Evolutionary conservation across 1,140 invertebrate species (phyloP).

Genomic region (Bemisia tabaci): DNA sequence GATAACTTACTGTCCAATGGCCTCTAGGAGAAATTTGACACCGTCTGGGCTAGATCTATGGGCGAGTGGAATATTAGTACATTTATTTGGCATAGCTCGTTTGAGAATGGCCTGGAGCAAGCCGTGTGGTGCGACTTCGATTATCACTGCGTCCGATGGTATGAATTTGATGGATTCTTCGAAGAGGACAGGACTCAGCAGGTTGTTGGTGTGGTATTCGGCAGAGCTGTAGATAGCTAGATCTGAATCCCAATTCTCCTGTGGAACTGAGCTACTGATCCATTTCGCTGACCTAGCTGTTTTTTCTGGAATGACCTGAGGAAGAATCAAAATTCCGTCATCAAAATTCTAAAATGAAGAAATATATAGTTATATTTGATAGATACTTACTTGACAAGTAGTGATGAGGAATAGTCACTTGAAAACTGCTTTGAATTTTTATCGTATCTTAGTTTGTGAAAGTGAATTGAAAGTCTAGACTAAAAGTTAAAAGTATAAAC

Average conservation of each 20-base stretch:
- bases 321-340: no score
- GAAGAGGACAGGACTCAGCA: no score
- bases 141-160: constrained; percentile 39
- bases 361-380: no score
- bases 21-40: constrained; percentile 35
- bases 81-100: no score
- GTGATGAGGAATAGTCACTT: no score
- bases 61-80: constrained; percentile 42
- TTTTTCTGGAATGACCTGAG: constrained; percentile 36
- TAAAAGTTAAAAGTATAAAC: no score
- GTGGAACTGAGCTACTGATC: constrained; percentile 46
- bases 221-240: constrained; percentile 40
- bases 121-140: constrained; percentile 45
- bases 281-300: constrained; percentile 39
- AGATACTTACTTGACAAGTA: no score
- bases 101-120: constrained; percentile 44
- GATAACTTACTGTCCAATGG: no score
- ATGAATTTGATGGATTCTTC: constrained; percentile 41
- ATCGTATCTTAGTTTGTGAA: no score
- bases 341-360: no score
- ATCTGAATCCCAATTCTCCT: constrained; percentile 29
- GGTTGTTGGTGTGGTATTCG: constrained; percentile 56
- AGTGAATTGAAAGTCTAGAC: no score
- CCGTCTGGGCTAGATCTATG: constrained; percentile 36
- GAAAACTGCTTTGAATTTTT: no score